A percentile compares a stretch with the other conserved stretches of the same genome.
phyloP scores from a whole-genome alignment of 2,113 vertebrate genomes.

The Alethe diademata region DNA sequence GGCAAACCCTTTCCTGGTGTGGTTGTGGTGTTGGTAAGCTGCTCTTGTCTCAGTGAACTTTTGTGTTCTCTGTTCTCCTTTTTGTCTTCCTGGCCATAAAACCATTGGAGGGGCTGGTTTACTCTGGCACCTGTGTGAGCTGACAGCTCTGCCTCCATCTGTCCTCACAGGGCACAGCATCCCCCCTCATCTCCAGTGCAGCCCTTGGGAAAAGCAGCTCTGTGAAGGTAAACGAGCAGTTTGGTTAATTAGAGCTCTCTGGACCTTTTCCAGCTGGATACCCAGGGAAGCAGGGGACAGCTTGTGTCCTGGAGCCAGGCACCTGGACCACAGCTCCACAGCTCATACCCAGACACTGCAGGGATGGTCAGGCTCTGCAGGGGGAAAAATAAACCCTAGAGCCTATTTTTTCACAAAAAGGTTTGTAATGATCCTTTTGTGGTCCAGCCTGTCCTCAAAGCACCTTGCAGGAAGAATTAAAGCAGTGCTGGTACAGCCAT shows the following conservation, averaged over 20 bases:
- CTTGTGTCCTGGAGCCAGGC: neutral
- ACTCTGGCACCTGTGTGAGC: neutral
- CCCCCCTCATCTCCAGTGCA: neutral
- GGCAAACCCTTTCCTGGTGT: neutral
- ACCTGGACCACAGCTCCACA: neutral
- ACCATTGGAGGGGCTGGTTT: neutral
- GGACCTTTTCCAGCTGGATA: neutral
- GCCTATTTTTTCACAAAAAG: neutral
- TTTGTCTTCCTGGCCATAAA: neutral
- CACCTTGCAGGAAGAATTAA: neutral
- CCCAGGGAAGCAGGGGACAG: neutral
- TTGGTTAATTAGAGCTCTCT: conserved; percentile 29
- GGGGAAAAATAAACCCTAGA: neutral
- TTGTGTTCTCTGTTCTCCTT: neutral
- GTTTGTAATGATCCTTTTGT: neutral
- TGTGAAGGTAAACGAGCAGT: neutral
- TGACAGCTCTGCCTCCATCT: neutral
- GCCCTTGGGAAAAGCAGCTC: neutral
- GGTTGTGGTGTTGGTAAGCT: neutral
- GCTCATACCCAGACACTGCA: neutral
- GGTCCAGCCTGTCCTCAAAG: conserved; percentile 3
- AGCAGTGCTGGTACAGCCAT: neutral
- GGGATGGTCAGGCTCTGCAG: neutral
- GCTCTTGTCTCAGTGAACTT: neutral
- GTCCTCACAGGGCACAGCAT: neutral